A percentile compares a stretch with the other conserved stretches of the same genome.
These are phyloP conservation scores for Crocodylus rhombifer DNA, from an alignment of 2,797 vertebrate genomes.

Conservation along the genomic window DNA sequence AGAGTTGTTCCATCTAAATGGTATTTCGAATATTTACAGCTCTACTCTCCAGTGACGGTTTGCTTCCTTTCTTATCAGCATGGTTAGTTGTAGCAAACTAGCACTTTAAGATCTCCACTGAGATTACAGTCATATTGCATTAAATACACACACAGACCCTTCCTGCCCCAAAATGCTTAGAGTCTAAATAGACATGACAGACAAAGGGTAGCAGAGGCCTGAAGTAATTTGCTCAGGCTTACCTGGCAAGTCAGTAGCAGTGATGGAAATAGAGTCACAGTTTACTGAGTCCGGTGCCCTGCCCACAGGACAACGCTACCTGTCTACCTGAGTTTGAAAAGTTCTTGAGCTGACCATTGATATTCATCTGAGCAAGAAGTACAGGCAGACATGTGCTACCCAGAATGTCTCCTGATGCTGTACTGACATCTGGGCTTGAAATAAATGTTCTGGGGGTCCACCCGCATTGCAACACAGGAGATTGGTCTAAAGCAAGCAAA, in stretches of 20 bases:
- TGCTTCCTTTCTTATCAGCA: not conserved
- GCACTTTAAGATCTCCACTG: not conserved
- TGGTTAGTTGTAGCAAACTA: not conserved
- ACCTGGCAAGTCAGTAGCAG: not conserved
- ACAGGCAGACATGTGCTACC: not conserved
- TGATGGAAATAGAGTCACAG: no score
- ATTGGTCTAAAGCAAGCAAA: not conserved
- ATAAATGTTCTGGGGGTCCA: not conserved
- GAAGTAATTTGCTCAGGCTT: not conserved
- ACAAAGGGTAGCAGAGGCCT: not conserved
- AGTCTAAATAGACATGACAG: not conserved
- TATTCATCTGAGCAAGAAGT: not conserved
- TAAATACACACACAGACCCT: not conserved
- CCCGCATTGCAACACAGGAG: not conserved
- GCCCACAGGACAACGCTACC: not conserved
- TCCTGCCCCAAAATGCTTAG: not conserved
- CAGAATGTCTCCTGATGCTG: not conserved
- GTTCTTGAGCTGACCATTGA: not conserved
- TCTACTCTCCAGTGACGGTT: not conserved
- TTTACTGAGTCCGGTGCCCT: not conserved
- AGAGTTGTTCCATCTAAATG: not conserved
- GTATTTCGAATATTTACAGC: not conserved
- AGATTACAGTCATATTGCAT: accelerated
- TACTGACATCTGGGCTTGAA: not conserved
- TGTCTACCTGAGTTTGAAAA: no score